These are phyloP conservation scores for Malacoraja senta DNA, from an alignment of 2,797 vertebrate genomes.

Conservation along the genomic window DNA sequence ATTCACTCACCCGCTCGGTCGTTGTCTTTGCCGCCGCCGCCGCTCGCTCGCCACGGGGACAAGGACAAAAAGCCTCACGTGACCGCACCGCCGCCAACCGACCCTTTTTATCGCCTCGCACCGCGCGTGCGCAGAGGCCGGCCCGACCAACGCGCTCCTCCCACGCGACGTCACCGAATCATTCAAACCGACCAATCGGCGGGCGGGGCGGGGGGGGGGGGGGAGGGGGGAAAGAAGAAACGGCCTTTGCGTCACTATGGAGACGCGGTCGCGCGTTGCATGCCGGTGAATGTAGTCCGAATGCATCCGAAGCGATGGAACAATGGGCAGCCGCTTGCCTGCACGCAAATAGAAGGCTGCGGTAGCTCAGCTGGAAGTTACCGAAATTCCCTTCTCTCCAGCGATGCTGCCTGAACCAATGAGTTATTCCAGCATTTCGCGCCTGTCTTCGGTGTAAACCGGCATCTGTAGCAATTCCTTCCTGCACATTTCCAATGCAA, in stretches of 20 bases:
- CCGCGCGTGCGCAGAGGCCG: background rate
- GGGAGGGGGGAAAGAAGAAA: no score
- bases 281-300: background rate
- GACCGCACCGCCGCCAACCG: background rate
- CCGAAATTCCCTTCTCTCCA: no score
- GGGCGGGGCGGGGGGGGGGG: no score
- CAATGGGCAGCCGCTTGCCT: background rate
- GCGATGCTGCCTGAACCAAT: no score
- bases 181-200: background rate
- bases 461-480: no score
- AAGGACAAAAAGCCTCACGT: constrained; percentile 23
- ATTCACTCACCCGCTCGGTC: background rate
- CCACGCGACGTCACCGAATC: background rate
- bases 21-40: background rate
- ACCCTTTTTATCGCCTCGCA: background rate
- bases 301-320: background rate
- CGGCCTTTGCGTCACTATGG: background rate
- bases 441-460: no score
- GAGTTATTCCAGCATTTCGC: no score
- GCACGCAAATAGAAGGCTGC: no score
- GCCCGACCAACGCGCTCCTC: accelerated
- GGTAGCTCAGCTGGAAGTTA: no score
- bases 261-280: accelerated
- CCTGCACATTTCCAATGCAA: no score
- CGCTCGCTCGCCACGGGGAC: background rate